Base-by-base conservation (phyloP, 1,140 invertebrate genomes). In the Antheraea pernyi region DNA sequence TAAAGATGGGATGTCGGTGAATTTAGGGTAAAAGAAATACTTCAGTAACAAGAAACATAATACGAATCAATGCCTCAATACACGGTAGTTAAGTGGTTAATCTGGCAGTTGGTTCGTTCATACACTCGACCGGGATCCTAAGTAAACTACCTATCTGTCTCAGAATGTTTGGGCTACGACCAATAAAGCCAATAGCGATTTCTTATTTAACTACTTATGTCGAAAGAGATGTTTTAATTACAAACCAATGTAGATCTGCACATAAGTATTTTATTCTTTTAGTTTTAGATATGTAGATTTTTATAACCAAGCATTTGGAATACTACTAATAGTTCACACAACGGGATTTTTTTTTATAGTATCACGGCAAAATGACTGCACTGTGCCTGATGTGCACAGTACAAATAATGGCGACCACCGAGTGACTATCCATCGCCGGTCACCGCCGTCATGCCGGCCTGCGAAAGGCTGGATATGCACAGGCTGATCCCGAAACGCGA, bases 91-190 rank as follows among this genome's bases (percentile, higher is more conserved):
- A 72, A 73, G 78, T 75, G 83, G 76, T 75, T 87, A 88, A 88
- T 88, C 82, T 78, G 74, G 75, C 76, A 79, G 78, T 83, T 80
- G 79, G 72, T 79, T 76, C 65, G 79, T 74, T 81, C 73, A 75
- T 70, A 73, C 68, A 67, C 48, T 76, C 71, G 78, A 79, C 68
- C 64, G 69, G 73, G 66, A 80, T 85, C 86, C 88, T 88, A 83
- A 86, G 80, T 74, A 88, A 90, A 88, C 85, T 76, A 78, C 84
- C 84, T 69, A 53, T 53, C 69, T 77, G 67, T 71, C 75, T 64
- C 74, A 73, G 73, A 80, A 76, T 86, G 80, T 88, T 89, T 89
- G 80, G 75, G 62, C 62, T 76, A 72, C 65, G 68, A 72, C 83
- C 80, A 85, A 83, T 84, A 82, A 75, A 70, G n/a, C 19, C 48